Percentiles rank a stretch among this genome's conserved stretches.
Evolutionary conservation across 2,797 vertebrate genomes (phyloP).

Genomic region (Lagodon rhomboides): DNA sequence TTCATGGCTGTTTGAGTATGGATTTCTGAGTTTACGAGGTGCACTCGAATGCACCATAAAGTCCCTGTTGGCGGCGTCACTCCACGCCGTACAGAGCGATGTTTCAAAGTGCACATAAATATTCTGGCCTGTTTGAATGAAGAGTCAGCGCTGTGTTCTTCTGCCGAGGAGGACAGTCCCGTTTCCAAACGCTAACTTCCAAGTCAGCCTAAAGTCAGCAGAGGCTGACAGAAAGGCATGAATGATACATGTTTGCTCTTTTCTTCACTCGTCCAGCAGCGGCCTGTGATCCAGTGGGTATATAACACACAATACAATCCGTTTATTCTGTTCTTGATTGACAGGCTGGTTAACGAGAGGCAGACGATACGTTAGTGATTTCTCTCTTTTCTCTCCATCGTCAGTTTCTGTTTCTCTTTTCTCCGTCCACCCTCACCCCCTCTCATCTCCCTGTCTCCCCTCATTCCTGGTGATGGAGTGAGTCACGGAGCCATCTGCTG

Average conservation of each 20-base stretch:
- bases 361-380: conserved; percentile 21
- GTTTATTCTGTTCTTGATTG: conserved; percentile 17
- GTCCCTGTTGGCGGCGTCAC: too few relatives aligned
- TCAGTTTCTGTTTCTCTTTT: conserved; percentile 14
- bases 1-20: too few relatives aligned
- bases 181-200: neutral
- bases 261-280: conserved; percentile 7
- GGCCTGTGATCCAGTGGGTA: conserved; percentile 11
- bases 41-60: too few relatives aligned
- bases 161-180: neutral
- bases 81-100: too few relatives aligned
- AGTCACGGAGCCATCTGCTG: conserved; percentile 79
- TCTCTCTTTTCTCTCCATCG: conserved; percentile 1
- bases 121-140: neutral
- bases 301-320: conserved; percentile 23
- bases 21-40: too few relatives aligned
- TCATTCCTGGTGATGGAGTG: conserved; percentile 62
- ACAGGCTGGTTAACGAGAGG: conserved; percentile 8
- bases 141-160: neutral
- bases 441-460: conserved; percentile 37
- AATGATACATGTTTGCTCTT: conserved; percentile 4
- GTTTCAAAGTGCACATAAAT: too few relatives aligned
- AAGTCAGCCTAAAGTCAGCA: neutral
- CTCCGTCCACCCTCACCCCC: conserved; percentile 5
- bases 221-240: neutral